Evolutionary conservation across 1,140 invertebrate species (phyloP), one percentile per base, ranked within the genome.

Genomic region (Dreissena rostriformis): DNA sequence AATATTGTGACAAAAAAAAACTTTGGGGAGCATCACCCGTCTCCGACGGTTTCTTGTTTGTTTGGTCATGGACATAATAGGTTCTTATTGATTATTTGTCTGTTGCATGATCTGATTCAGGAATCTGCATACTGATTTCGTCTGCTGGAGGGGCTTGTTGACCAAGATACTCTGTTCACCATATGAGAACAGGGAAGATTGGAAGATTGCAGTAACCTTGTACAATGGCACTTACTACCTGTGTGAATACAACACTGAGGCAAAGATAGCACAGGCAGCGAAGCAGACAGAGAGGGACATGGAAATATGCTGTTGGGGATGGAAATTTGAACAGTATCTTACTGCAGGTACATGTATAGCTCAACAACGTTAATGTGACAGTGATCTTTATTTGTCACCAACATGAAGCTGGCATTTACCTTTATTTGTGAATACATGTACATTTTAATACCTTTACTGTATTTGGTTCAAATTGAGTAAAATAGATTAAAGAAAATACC

Each of bases 281-380:
- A 93, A 94, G 75, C 92, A 91, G 90, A 94, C 95, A 49, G 90
- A 93, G 14, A 90, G 89, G 61, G 92, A 95, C 15, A 93, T 95
- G 88, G 90, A 93, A 86, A 96, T 96, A 93, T 93, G 91, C 55
- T 96, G 95, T 19, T 97, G 96, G 96, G 97, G 97, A 24, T 96
- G 95, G 89, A 97, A 97, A 92, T 98, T 98, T 95, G 97, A 98
- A 90, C 96, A 97, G 84, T 97, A 95, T 91, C 89, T 97, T 77
- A 92, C 96, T 52, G 93, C 95, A 88, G 94, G 95, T 96, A 88
- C 39, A 39, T 39, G 39, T 39, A 39, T 2, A 39, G 8, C n/a
- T n/a, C 39, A n/a, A n/a, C n/a, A n/a, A n/a, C n/a, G n/a, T n/a
- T n/a, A n/a, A n/a, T n/a, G n/a, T n/a, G n/a, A n/a, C n/a, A n/a